Conservation (phyloP, 1,140 invertebrate genomes). For the Diorhabda carinulata region DNA sequence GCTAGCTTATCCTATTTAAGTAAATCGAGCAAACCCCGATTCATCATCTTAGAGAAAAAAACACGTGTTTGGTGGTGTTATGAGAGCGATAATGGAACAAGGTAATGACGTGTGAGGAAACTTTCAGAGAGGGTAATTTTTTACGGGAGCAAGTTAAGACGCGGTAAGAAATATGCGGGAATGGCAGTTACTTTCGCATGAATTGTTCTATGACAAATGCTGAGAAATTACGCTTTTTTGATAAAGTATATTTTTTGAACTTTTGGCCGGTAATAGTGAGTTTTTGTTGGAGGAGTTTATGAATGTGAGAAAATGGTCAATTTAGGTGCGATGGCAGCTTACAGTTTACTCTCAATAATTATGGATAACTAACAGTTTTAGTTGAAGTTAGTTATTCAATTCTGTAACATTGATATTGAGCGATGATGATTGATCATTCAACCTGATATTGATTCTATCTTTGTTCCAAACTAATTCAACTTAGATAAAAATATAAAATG, state of each 20-base stretch:
- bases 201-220: not conserved
- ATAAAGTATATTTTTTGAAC: not conserved
- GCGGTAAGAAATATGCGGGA: not conserved
- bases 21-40: not conserved
- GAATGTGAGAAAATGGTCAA: too few relatives aligned
- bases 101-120: conserved; percentile 1
- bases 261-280: not conserved
- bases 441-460: too few relatives aligned
- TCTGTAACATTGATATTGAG: too few relatives aligned
- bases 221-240: not conserved
- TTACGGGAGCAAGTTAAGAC: not conserved
- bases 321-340: too few relatives aligned
- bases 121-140: conserved; percentile 2
- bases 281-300: not conserved
- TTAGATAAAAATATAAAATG: too few relatives aligned
- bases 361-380: too few relatives aligned
- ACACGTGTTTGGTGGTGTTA: not conserved
- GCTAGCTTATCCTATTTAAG: too few relatives aligned
- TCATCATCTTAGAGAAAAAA: conserved; percentile 1
- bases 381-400: too few relatives aligned
- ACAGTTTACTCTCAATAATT: too few relatives aligned
- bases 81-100: not conserved
- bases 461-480: too few relatives aligned
- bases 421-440: too few relatives aligned
- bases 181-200: not conserved